Evolutionary conservation across 2,888 invertebrate species (phyloP).

Genomic region (Pedicia rivosa): DNA sequence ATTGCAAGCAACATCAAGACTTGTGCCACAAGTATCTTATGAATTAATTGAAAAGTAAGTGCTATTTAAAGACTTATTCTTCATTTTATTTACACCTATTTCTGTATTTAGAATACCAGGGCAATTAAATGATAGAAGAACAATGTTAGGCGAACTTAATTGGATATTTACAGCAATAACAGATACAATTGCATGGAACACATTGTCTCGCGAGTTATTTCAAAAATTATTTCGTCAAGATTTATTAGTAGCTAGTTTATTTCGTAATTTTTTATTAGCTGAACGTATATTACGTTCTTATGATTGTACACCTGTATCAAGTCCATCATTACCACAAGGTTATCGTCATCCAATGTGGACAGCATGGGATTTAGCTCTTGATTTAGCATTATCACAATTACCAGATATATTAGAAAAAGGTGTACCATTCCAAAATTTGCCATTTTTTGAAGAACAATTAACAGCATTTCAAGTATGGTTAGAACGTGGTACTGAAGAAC

Average conservation of each 20-base stretch:
- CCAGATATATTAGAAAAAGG: slow-evolving; percentile 52
- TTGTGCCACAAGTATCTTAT: slow-evolving; percentile 65
- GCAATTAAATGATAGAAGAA: slow-evolving; percentile 80
- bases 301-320: slow-evolving; percentile 93
- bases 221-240: slow-evolving; percentile 96
- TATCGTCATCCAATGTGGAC: slow-evolving; percentile 86
- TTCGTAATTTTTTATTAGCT: slow-evolving; percentile 92
- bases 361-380: slow-evolving; percentile 95
- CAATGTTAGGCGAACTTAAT: slow-evolving; percentile 96
- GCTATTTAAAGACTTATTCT: neutral
- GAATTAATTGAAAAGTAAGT: slow-evolving; percentile 78
- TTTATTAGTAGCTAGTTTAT: slow-evolving; percentile 92
- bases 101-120: slow-evolving; percentile 68
- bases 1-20: slow-evolving; percentile 58
- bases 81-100: no score
- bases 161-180: slow-evolving; percentile 99
- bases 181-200: slow-evolving; percentile 99
- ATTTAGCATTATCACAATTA: slow-evolving; percentile 82
- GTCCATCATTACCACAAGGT: slow-evolving; percentile 81
- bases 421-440: slow-evolving; percentile 51
- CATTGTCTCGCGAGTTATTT: slow-evolving; percentile 84
- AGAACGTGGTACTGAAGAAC: slow-evolving; percentile 41
- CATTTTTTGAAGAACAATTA: slow-evolving; percentile 95
- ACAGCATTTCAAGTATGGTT: slow-evolving; percentile 78
- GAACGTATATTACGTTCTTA: slow-evolving; percentile 91